Evolutionary conservation across 2,797 vertebrate genomes (phyloP), one percentile per base, ranked within the genome.

Genomic region (Taenioides sp.): DNA sequence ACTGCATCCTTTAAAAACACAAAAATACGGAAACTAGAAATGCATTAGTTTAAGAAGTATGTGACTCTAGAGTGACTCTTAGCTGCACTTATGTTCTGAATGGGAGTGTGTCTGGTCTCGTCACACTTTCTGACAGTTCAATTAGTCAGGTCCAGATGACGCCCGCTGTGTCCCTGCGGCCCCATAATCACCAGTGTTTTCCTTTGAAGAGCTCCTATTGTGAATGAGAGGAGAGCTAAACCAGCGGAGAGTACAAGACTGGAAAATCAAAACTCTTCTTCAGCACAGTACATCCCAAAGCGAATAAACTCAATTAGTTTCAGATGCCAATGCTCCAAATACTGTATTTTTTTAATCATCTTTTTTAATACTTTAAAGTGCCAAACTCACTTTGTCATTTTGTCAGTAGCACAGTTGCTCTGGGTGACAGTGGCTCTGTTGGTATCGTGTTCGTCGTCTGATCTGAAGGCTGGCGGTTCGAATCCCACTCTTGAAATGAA

Each of bases 41-140:
- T 55, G 4, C n/a, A 40, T 22, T 43, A 37, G 22, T 77, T 71
- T 72, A 47, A 40, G 59, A 85, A 75, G 59, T 27, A 27, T 27
- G 25, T 27, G 25, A 27, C 25, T n/a, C n/a, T 27, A 27, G 70
- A 85, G 73, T 63, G 76, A 76, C 77, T 86, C 49, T 49, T 73
- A 72, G 75, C 72, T 76, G 22, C 67, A 64, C 58, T 67, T 70
- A 84, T 75, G 59, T 78, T 72, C 74, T 70, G 83, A 88, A 80
- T 74, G 63, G 74, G 75, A 59, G 68, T 67, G 31, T 82, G 82
- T 88, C 76, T 79, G 78, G 70, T 73, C 83, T 86, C 70, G 77
- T 89, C 87, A 89, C 80, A 84, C 78, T 64, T 40, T n/a, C 79
- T 89, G 89, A 92, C 88, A 90, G 86, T 90, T 92, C 85, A 90